phyloP scores from a whole-genome alignment of 1,140 invertebrate genomes.

The Macrobrachium nipponense region DNA sequence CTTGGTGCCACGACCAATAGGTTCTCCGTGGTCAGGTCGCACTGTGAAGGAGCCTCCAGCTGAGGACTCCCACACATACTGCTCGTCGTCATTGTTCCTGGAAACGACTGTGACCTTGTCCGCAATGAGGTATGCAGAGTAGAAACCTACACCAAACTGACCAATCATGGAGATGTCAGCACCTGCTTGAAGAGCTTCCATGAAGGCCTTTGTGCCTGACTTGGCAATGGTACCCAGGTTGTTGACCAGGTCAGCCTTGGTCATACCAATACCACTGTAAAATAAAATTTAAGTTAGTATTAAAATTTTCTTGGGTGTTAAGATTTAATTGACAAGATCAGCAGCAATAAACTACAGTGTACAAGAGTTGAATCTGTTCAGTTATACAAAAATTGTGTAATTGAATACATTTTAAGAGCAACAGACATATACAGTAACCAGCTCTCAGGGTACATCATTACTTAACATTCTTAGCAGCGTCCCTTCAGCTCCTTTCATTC shows the following conservation, averaged over 20 bases:
- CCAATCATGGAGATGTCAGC: slow-evolving; percentile 98
- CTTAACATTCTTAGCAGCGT: too few species aligned
- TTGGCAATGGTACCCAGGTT: slow-evolving; percentile 96
- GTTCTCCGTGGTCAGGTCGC: slow-evolving; percentile 76
- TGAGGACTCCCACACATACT: slow-evolving; percentile 93
- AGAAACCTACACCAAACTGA: slow-evolving; percentile 98
- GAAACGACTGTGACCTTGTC: slow-evolving; percentile 93
- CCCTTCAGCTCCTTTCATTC: too few species aligned
- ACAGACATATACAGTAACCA: too few species aligned
- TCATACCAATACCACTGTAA: slow-evolving; percentile 89
- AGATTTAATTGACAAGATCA: too few species aligned
- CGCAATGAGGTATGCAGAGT: slow-evolving; percentile 96
- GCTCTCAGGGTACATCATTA: too few species aligned
- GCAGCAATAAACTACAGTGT: background rate
- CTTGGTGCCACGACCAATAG: slow-evolving; percentile 87
- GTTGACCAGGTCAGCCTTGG: slow-evolving; percentile 94
- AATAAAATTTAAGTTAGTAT: background rate
- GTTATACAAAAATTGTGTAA: too few species aligned
- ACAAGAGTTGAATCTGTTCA: background rate
- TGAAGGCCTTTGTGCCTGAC: slow-evolving; percentile 96
- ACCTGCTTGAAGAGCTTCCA: slow-evolving; percentile 93
- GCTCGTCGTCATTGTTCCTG: slow-evolving; percentile 96
- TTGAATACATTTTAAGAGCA: too few species aligned
- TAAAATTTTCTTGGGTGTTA: too few species aligned
- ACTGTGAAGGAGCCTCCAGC: slow-evolving; percentile 95